Conservation (phyloP, 2,888 invertebrate genomes). For the Prosapia bicincta region DNA sequence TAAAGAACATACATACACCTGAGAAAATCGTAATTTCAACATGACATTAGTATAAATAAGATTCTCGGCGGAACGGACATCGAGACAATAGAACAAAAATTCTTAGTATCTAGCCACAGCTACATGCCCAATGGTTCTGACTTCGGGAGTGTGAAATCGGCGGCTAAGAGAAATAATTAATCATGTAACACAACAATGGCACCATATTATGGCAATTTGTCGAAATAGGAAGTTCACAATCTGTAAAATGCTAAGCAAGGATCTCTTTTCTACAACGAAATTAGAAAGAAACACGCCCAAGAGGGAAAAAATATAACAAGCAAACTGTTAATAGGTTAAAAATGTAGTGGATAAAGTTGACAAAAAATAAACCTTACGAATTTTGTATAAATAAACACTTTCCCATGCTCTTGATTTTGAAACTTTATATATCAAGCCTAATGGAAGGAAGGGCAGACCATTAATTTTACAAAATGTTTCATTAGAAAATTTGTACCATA, state of each 20-base stretch:
- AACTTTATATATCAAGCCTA: conserved; percentile 1
- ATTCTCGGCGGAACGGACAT: conserved; percentile 10
- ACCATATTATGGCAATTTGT: neutral
- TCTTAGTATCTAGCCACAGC: conserved; percentile 22
- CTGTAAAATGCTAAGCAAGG: neutral
- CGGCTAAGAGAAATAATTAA: conserved; percentile 32
- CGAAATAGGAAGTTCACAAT: neutral
- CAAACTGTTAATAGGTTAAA: no score
- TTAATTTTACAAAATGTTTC: neutral
- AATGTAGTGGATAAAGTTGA: neutral
- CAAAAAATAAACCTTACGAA: neutral
- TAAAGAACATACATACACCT: conserved; percentile 40
- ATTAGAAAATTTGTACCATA: neutral
- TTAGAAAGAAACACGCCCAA: neutral
- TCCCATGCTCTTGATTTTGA: neutral
- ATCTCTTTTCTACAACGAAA: neutral
- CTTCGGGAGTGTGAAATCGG: conserved; percentile 13
- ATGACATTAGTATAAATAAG: conserved; percentile 10
- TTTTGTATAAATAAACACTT: neutral
- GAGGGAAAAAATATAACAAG: no score
- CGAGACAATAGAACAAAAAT: conserved; percentile 33
- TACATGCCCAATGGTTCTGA: conserved; percentile 22
- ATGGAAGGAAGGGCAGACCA: neutral
- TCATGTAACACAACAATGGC: conserved; percentile 2
- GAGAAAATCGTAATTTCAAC: conserved; percentile 39